Base-by-base conservation (phyloP, 2,888 invertebrate species). In the Diaprepes abbreviatus region DNA sequence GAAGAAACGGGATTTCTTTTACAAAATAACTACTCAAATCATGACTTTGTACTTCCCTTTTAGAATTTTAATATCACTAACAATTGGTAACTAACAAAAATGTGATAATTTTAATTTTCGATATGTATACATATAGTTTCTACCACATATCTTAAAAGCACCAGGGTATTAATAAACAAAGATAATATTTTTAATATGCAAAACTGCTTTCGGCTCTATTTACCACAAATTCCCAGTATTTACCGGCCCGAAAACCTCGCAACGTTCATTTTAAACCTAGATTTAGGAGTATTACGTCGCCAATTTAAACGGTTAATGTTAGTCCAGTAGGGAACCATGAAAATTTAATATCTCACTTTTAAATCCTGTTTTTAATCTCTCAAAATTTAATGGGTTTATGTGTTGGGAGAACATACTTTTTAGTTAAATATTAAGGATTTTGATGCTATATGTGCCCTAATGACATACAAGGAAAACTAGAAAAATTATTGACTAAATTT, bases 231-330 rank as follows among this genome's bases (percentile, higher is more conserved):
- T 60, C 60, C 33, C 48, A 60, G 48, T 60, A 35, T 60, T 48
- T 35, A 60, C 60, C 35, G 48, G 33, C 19, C 60, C 28, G 60
- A 48, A 60, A 19, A 48, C 33, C 48, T 35, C 45, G 33, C 48
- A 40, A 45, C 60, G 35, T 60, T 48, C 35, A 60, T 54, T 36
- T 35, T n/a, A 36, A 54, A 16, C 19, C 19, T 33, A 35, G 35
- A 54, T 54, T 54, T 54, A 54, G 16, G 54, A 21, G 57, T 57
- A 57, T 57, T 57, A 65, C 65, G 14, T 45, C 35, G 31, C 14
- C 48, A 36, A 58, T 65, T 57, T 65, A 58, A 55, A 21, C 65
- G 24, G 33, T 65, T 65, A 65, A 55, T 65, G 65, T 65, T 16
- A 33, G 45, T 38, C 38, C 33, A 24, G 12, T 40, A n/a, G 24